Evolutionary conservation across 2,113 vertebrate genomes (phyloP).

Genomic region (Motacilla tschutschensis): DNA sequence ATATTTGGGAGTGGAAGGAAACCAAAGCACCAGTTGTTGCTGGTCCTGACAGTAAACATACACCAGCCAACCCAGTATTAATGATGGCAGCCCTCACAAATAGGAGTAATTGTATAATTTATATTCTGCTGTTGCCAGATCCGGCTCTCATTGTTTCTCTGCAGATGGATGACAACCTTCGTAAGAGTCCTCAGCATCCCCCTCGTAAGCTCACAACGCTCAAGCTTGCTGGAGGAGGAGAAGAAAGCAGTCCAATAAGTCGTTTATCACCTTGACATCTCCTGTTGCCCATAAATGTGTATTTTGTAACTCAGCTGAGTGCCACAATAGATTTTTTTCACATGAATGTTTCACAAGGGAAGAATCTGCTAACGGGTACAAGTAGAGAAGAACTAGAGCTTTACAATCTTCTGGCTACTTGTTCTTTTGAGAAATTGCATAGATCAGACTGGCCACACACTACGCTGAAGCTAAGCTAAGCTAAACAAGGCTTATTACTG

Average conservation of each 20-base stretch:
- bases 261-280: constrained; percentile 74
- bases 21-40: not conserved
- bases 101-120: not conserved
- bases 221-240: constrained; percentile 76
- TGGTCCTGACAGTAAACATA: not conserved
- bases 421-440: constrained; percentile 10
- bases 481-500: not conserved
- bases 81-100: not conserved
- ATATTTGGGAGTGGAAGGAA: not conserved
- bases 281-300: not conserved
- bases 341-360: constrained; percentile 7
- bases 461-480: constrained; percentile 28
- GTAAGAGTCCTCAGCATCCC: constrained; percentile 93
- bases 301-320: not conserved
- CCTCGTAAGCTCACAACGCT: constrained; percentile 81
- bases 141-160: constrained; percentile 61
- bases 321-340: not conserved
- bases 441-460: constrained; percentile 35
- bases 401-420: not conserved
- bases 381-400: constrained; percentile 3
- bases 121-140: constrained; percentile 40
- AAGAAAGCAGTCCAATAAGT: constrained; percentile 71
- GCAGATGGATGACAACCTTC: constrained; percentile 97
- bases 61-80: not conserved
- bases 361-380: not conserved